Evolutionary conservation across 2,797 vertebrate species (phyloP), one percentile per base, ranked within the genome.

Genomic region (Onychomys torridus): DNA sequence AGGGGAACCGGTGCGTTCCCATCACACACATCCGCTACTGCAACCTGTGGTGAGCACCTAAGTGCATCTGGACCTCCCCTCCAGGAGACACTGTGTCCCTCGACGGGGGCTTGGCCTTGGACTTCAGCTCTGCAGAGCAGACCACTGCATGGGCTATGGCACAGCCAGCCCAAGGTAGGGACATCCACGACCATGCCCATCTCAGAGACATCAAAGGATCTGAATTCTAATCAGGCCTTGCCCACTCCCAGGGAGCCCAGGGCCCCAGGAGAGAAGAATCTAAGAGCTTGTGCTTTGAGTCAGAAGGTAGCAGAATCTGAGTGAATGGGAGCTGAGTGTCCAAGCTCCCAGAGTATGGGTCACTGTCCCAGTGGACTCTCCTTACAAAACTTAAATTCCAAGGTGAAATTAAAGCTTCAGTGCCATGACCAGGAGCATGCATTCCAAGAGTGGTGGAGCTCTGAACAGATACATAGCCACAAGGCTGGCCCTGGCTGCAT

Each of bases 281-380:
- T 40, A n/a, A 71, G 32, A 43, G 19, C 7, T 27, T 10, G 29
- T 40, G 40, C 11, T 78, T 2, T 25, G 29, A 79, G 43, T 32
- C 21, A 23, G 67, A 55, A n/a, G 55, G 10, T 61, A 0, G 25
- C 23, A 37, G 59, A 57, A 65, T 25, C 8, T 3, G 19, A 59
- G 23, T 1, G 0, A 0, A 2, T 37, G 13, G 6, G 29, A 73
- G 29, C 11, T 52, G 5, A 10, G 37, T 25, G 23, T 21, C 46
- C 1, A 13, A 69, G n/a, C 10, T 69, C 21, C 40, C 19, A 34
- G 52, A 2, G 0, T 2, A 0, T 5, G 2, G 9, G 0, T 55
- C 86, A 78, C 32, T 11, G 43, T 63, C n/a, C 52, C 46, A 37
- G 0, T 5, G 23, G 25, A 46, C 59, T 87, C 78, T 23, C 27